Evolutionary conservation across 2,113 vertebrate genomes (phyloP).

Genomic region (Otis tarda): DNA sequence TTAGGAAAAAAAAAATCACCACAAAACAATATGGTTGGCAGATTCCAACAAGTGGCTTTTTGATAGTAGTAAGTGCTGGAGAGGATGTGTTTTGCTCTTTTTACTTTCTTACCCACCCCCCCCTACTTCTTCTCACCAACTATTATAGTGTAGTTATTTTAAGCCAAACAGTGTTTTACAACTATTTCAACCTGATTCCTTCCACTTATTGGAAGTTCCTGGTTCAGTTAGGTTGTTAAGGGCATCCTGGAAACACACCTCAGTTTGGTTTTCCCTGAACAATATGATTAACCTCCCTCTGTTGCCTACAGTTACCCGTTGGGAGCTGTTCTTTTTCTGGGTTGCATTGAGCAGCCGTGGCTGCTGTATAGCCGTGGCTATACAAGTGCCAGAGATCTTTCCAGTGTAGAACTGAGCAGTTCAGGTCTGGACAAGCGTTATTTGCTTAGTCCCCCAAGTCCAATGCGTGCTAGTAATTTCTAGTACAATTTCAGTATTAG

Average conservation of each 20-base stretch:
- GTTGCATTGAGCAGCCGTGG: neutral
- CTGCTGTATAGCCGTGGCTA: neutral
- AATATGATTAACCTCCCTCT: neutral
- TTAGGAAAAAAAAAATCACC: neutral
- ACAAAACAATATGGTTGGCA: neutral
- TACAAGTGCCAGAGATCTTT: neutral
- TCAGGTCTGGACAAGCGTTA: neutral
- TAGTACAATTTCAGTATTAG: neutral
- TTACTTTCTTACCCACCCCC: neutral
- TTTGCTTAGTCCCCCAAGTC: neutral
- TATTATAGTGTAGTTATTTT: neutral
- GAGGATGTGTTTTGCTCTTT: neutral
- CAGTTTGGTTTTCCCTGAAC: neutral
- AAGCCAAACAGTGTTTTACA: neutral
- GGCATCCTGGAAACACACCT: neutral
- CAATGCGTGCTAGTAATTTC: neutral
- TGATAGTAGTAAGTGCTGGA: neutral
- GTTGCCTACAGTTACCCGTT: neutral
- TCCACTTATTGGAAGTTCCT: neutral
- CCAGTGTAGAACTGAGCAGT: neutral
- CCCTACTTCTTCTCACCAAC: rapidly evolving
- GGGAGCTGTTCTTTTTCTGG: neutral
- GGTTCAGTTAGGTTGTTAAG: neutral
- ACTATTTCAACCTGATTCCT: neutral
- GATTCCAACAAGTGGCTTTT: neutral